These are phyloP conservation scores for Dolichopus griseipennis DNA, from an alignment of 2,888 invertebrate species.

Conservation along the genomic window DNA sequence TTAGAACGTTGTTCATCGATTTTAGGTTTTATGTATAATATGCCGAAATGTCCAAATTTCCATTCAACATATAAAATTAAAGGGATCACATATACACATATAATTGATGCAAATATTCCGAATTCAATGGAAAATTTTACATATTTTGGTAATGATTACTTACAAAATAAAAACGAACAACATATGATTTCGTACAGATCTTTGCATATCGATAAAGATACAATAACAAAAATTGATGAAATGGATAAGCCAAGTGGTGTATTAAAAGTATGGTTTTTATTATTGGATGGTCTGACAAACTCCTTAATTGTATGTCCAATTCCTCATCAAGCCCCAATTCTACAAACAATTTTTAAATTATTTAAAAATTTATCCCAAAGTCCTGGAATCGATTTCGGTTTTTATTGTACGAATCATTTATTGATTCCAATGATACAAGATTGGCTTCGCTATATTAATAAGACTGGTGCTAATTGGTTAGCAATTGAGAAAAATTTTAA, in stretches of 20 bases:
- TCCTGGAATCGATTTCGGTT: slow-evolving; percentile 81
- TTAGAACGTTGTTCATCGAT: slow-evolving; percentile 80
- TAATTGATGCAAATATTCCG: slow-evolving; percentile 78
- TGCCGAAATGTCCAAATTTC: slow-evolving; percentile 90
- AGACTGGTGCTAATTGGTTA: slow-evolving; percentile 64
- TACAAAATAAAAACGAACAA: slow-evolving; percentile 55
- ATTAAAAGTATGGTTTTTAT: slow-evolving; percentile 80
- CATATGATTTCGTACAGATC: slow-evolving; percentile 48
- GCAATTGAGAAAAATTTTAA: slow-evolving; percentile 82
- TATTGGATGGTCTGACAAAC: slow-evolving; percentile 77
- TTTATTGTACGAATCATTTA: slow-evolving; percentile 87
- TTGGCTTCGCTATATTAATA: slow-evolving; percentile 73
- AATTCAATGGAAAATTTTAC: slow-evolving; percentile 59
- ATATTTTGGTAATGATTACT: slow-evolving; percentile 55
- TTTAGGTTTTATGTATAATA: slow-evolving; percentile 82
- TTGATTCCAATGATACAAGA: slow-evolving; percentile 86
- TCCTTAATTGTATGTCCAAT: slow-evolving; percentile 78
- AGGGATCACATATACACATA: slow-evolving; percentile 65
- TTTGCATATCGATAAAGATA: slow-evolving; percentile 43
- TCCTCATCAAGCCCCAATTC: slow-evolving; percentile 75
- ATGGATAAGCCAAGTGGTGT: slow-evolving; percentile 75
- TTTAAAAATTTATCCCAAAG: slow-evolving; percentile 65
- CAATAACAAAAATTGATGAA: slow-evolving; percentile 43
- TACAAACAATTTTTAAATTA: slow-evolving; percentile 80
- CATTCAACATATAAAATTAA: slow-evolving; percentile 79